Base-by-base conservation (phyloP, 2,113 vertebrate genomes). In the Clupea harengus region DNA sequence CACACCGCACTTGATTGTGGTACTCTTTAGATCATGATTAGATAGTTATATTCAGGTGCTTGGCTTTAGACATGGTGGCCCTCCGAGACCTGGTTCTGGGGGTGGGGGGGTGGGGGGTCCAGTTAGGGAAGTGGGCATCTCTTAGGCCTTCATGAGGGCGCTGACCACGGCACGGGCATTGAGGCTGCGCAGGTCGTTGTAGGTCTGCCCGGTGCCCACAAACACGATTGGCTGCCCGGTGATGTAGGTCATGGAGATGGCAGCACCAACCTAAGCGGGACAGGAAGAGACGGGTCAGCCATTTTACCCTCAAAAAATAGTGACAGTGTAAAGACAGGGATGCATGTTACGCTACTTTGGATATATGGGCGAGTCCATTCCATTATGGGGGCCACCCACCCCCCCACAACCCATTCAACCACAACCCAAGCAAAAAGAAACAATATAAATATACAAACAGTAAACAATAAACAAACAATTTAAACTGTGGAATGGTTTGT, bases 161-260 rank as follows among this genome's bases (percentile, higher is more conserved):
- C 96, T 93, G 86, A 99, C 98, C 89, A 99, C 98, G 0, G 98
- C 98, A 89, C 97, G 97, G 90, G 97, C 97, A 0, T 99, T 99
- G 83, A 99, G 97, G 94, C 97, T 99, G 89, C 98, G 97, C 89
- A 99, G 96, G 93, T 99, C 98, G 87, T 96, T 97, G 96, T 99
- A 99, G 46, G 98, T 99, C 91, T 99, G 98, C 89, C 98, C 98
- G 0, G 98, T 99, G 87, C 98, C 98, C 85, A 99, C 97, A 32
- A 99, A 99, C 89, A 99, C 97, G 0, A 99, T 99, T 57, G 98
- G 98, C 93, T 99, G 99, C 91, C 97, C 98, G 0, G 98, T 99
- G 95, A 97, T 99, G 95, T 99, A 99, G 0, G 98, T 99, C 98
- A 99, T 99, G 86, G 98, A 99, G 91, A 99, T 99, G 88, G 98